Percentiles rank a stretch among this genome's conserved stretches.
Conservation (phyloP, 2,888 invertebrate genomes). For the Ophion costatus region DNA sequence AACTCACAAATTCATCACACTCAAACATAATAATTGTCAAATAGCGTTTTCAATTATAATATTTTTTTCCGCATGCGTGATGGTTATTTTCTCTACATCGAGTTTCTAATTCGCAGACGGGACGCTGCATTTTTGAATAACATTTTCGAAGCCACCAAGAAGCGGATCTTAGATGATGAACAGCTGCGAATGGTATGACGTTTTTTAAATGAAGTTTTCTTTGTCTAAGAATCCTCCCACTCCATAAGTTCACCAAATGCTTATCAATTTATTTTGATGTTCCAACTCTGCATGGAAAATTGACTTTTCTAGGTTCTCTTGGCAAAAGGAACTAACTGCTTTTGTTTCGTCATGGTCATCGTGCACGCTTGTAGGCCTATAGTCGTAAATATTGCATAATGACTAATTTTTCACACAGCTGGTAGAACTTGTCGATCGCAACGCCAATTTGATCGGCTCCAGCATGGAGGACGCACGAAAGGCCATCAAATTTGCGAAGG, state of each 20-base stretch:
- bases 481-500: constrained; percentile 63
- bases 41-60: not conserved
- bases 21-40: not conserved
- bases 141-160: constrained; percentile 71
- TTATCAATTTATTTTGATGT: not conserved
- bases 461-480: constrained; percentile 63
- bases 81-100: not conserved
- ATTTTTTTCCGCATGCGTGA: not conserved
- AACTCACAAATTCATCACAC: constrained; percentile 31
- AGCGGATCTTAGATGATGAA: constrained; percentile 67
- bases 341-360: not conserved
- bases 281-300: not conserved
- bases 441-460: constrained; percentile 63
- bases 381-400: not conserved
- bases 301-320: not conserved
- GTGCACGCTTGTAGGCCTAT: not conserved
- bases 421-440: constrained; percentile 64
- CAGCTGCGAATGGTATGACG: constrained; percentile 73
- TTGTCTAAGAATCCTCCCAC: not conserved
- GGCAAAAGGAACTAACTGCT: not conserved
- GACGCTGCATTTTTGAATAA: constrained; percentile 71
- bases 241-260: not conserved
- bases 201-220: not conserved
- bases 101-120: constrained; percentile 61
- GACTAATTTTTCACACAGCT: constrained; percentile 67